Evolutionary conservation across 2,797 vertebrate species (phyloP).

Genomic region (Acanthiza pusilla): DNA sequence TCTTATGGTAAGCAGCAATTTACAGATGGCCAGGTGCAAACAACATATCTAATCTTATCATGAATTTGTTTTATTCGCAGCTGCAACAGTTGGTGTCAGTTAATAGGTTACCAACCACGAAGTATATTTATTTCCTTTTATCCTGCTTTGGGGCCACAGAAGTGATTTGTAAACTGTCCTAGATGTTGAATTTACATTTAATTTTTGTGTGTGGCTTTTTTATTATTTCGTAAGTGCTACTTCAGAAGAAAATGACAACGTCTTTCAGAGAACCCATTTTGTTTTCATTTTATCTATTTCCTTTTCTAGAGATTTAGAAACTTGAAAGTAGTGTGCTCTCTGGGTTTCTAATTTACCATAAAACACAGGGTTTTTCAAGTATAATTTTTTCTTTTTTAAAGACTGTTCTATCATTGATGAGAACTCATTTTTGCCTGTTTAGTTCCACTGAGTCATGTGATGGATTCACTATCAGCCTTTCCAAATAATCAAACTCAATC

Average conservation of each 20-base stretch:
- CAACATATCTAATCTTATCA: conserved; percentile 87
- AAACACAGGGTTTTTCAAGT: not conserved
- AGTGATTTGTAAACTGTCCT: conserved; percentile 48
- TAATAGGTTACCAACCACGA: conserved; percentile 81
- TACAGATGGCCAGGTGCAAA: conserved; percentile 89
- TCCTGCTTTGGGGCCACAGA: conserved; percentile 34
- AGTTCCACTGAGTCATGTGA: not conserved
- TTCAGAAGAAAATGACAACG: not conserved
- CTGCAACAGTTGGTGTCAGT: conserved; percentile 82
- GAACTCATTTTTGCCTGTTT: not conserved
- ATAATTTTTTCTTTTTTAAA: not conserved
- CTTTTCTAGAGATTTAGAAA: not conserved
- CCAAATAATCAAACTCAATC: not conserved
- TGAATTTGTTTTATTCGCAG: conserved; percentile 76
- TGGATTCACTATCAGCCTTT: not conserved
- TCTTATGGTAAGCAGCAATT: conserved; percentile 67
- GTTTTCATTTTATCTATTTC: not conserved
- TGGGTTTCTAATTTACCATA: not conserved
- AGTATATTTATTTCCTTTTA: conserved; percentile 66
- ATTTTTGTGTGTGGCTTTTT: not conserved
- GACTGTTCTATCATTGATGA: not conserved
- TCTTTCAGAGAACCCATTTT: not conserved
- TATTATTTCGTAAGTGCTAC: not conserved
- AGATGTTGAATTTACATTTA: conserved; percentile 26
- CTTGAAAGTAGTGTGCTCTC: not conserved